Percentiles rank a stretch among this genome's conserved stretches.
phyloP scores from a whole-genome alignment of 2,888 invertebrate genomes.

The Drosophila pseudotakahashii region DNA sequence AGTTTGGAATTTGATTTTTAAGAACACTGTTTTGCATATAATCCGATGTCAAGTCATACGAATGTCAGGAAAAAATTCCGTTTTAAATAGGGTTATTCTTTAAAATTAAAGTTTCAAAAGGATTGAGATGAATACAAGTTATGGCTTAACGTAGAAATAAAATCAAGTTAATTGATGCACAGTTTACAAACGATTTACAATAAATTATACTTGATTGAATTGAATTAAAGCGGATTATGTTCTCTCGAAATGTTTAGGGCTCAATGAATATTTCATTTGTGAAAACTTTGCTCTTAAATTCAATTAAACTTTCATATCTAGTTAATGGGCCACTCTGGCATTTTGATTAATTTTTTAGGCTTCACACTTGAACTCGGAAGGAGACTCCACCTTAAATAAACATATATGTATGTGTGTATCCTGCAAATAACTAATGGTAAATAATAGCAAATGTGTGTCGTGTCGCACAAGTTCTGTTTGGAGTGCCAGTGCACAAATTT shows the following conservation, averaged over 20 bases:
- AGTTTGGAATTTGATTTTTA: too few species aligned
- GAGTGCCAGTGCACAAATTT: conserved; percentile 16
- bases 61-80: too few species aligned
- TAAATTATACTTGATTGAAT: conserved; percentile 14
- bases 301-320: neutral
- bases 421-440: conserved; percentile 25
- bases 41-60: too few species aligned
- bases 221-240: conserved; percentile 6
- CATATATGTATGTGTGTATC: neutral
- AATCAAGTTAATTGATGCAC: neutral
- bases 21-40: too few species aligned
- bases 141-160: neutral
- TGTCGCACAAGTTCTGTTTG: conserved; percentile 9
- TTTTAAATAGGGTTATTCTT: too few species aligned
- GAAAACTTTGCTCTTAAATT: neutral
- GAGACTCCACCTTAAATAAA: neutral
- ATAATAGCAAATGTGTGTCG: conserved; percentile 21
- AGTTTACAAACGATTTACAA: neutral
- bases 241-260: neutral
- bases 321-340: neutral
- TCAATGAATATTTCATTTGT: neutral
- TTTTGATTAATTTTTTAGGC: conserved; percentile 3
- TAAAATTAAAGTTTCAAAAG: too few species aligned
- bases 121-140: too few species aligned
- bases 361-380: neutral